These are phyloP conservation scores for Notodonta ziczac DNA, from an alignment of 2,888 invertebrate genomes.

Conservation along the genomic window DNA sequence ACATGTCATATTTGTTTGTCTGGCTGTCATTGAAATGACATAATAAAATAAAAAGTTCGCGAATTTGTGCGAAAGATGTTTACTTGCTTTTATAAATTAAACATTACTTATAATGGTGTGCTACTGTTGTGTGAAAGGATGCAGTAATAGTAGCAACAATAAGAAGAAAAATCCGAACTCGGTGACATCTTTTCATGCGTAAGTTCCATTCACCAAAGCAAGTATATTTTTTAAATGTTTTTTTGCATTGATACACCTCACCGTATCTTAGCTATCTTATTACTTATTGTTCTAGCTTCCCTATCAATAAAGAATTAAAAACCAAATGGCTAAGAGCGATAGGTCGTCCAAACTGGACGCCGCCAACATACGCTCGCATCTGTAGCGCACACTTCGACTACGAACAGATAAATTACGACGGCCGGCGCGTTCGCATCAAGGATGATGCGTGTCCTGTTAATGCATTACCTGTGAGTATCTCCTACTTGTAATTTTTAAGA, in stretches of 20 bases:
- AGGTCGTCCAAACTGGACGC: constrained; percentile 47
- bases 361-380: constrained; percentile 39
- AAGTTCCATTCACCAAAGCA: constrained; percentile 15
- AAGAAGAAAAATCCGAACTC: constrained; percentile 36
- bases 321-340: constrained; percentile 50
- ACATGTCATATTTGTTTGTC: neutral
- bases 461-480: constrained; percentile 41
- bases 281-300: constrained; percentile 34
- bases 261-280: neutral
- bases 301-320: constrained; percentile 36
- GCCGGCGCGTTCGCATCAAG: constrained; percentile 37
- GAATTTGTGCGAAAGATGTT: constrained; percentile 9
- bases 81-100: constrained; percentile 14
- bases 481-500: neutral
- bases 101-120: constrained; percentile 39
- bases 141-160: constrained; percentile 41
- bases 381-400: constrained; percentile 47
- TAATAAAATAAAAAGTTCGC: neutral
- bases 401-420: constrained; percentile 42
- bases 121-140: constrained; percentile 50
- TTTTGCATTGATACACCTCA: too few species aligned
- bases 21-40: neutral
- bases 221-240: too few species aligned
- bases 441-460: constrained; percentile 43
- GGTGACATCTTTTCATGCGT: constrained; percentile 46